Evolutionary conservation across 2,113 vertebrate species (phyloP).

Genomic region (Archilochus colubris): DNA sequence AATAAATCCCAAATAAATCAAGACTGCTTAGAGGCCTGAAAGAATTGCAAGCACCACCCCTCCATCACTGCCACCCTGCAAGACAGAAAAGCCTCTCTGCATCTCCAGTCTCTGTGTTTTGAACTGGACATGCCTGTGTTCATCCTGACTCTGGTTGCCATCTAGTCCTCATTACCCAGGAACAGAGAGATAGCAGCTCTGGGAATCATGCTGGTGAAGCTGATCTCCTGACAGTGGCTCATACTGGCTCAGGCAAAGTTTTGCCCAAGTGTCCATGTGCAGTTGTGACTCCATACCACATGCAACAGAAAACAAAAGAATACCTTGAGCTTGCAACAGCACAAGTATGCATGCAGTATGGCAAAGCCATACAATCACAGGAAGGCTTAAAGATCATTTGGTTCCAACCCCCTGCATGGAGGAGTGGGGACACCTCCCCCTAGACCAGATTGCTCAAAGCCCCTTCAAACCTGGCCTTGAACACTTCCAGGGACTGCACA

Average conservation of each 20-base stretch:
- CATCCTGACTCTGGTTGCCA: background rate
- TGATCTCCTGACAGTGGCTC: background rate
- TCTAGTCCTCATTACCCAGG: background rate
- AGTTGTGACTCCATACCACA: fast-evolving
- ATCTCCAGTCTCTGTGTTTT: background rate
- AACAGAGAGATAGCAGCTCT: background rate
- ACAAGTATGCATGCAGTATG: fast-evolving
- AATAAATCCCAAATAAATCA: background rate
- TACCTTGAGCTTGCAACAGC: fast-evolving
- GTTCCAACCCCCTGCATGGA: too few relatives aligned
- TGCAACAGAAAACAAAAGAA: background rate
- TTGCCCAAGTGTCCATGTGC: fast-evolving
- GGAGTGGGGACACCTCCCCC: too few relatives aligned
- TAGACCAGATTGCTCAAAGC: too few relatives aligned
- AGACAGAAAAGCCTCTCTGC: background rate
- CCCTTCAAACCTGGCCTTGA: too few relatives aligned
- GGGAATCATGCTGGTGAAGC: background rate
- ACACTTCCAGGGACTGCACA: too few relatives aligned
- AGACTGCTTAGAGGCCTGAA: background rate
- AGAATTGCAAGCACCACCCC: background rate
- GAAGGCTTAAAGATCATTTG: too few relatives aligned
- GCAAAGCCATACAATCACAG: too few relatives aligned
- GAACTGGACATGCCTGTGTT: background rate
- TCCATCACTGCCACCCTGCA: fast-evolving
- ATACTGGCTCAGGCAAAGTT: background rate